phyloP scores from a whole-genome alignment of 2,888 invertebrate genomes.

The Melanostoma mellinum region DNA sequence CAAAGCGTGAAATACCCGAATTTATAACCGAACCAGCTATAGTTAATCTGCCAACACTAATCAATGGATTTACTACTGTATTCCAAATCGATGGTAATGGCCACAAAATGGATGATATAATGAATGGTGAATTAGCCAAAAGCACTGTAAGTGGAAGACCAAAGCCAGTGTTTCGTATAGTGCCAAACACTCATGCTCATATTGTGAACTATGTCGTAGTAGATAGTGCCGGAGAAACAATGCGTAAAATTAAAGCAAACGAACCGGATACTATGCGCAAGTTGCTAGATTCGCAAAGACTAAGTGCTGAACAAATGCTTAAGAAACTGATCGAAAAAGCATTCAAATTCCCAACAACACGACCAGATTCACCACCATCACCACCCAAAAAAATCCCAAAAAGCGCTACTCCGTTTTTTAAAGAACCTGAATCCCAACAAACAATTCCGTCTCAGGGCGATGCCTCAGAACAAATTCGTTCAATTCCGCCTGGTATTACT shows the following conservation, averaged over 20 bases:
- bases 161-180: constrained; percentile 78
- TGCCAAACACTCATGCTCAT: constrained; percentile 81
- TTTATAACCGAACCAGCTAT: constrained; percentile 78
- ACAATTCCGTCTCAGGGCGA: not conserved
- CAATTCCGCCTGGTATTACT: constrained; percentile 40
- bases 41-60: constrained; percentile 78
- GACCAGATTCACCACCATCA: not conserved
- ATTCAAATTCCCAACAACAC: constrained; percentile 48
- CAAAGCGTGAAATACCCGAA: constrained; percentile 78
- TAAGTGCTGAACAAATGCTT: constrained; percentile 79
- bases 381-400: not conserved
- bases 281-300: constrained; percentile 78
- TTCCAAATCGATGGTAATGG: constrained; percentile 79
- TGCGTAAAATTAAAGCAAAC: constrained; percentile 78
- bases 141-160: constrained; percentile 7
- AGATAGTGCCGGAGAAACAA: constrained; percentile 78
- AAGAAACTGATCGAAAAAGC: constrained; percentile 77
- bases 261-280: constrained; percentile 79
- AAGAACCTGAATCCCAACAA: not conserved
- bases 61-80: constrained; percentile 79
- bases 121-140: constrained; percentile 55
- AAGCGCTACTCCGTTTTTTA: not conserved
- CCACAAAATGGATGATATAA: constrained; percentile 77
- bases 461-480: too few relatives aligned
- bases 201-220: constrained; percentile 80